Base-by-base conservation (phyloP, 2,113 vertebrate genomes). In the Rattus rattus region DNA sequence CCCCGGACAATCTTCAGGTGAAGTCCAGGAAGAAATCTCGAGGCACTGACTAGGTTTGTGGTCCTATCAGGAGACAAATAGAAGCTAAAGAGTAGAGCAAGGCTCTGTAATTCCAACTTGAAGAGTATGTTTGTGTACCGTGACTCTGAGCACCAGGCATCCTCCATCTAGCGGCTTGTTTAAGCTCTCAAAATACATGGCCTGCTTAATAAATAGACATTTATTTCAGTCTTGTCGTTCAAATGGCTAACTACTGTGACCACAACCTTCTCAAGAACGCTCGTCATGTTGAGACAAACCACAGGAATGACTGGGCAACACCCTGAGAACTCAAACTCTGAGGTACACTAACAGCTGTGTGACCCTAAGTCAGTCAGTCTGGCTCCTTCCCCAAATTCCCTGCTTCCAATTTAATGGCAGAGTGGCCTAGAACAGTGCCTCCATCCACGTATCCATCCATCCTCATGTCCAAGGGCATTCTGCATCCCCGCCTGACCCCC, bases 261-360 rank as follows among this genome's bases (percentile, higher is more conserved):
- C 91, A 88, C 61, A 39, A 49, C 5, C 81, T 96, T 96, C 90
- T 92, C 92, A 94, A 89, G 63, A 87, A 63, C 30, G 47, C 77
- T 76, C 91, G 85, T 70, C 43, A 84, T 91, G 69, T 63, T 95
- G 92, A 93, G 63, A 96, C 36, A 94, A 95, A 96, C 39, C 61
- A 86, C 80, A 49, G 88, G 54, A 94, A 94, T 75, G 67, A 65
- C 76, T 26, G 84, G 43, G 84, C 72, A 92, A 88, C 76, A 81
- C 88, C 65, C 88, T 92, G 90, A 81, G 80, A 88, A 67, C n/a
- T 95, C 79, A 92, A 91, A 88, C 36, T 54, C 39, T 0, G 1
- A 43, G 63, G 36, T 36, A 61, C 5, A 54, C 52, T n/a, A 19
- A 77, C 39, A 80, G 75, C 70, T 10, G 52, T 12, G 47, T 0